These are phyloP conservation scores for Oncorhynchus mykiss DNA, from an alignment of 2,113 vertebrate genomes.

Conservation along the genomic window DNA sequence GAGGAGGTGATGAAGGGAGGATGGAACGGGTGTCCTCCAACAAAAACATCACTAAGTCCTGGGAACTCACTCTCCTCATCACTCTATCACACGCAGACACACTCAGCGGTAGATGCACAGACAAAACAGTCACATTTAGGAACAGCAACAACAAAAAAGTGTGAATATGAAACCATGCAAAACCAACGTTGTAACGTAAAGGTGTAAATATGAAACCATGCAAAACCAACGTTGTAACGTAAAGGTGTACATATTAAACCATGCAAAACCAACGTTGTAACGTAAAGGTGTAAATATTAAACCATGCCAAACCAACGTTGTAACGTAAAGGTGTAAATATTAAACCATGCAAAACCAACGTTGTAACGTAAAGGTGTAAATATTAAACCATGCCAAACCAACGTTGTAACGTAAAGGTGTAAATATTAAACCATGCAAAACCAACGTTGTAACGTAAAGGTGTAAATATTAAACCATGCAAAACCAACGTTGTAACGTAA, in stretches of 20 bases:
- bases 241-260: no score
- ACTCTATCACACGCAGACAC: conserved; percentile 17
- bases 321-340: background rate
- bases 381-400: background rate
- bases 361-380: background rate
- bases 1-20: conserved; percentile 59
- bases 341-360: background rate
- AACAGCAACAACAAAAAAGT: background rate
- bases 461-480: background rate
- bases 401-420: background rate
- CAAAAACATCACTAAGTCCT: conserved; percentile 62
- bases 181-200: no score
- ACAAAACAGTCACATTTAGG: background rate
- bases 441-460: background rate
- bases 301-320: no score
- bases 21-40: conserved; percentile 71
- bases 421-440: background rate
- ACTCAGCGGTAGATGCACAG: background rate
- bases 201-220: no score
- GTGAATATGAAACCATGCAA: background rate
- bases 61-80: conserved; percentile 33
- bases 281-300: no score
- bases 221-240: no score
- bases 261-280: no score
- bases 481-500: background rate